These are phyloP conservation scores for Ibycter americanus DNA, from an alignment of 2,797 vertebrate species.

Conservation along the genomic window DNA sequence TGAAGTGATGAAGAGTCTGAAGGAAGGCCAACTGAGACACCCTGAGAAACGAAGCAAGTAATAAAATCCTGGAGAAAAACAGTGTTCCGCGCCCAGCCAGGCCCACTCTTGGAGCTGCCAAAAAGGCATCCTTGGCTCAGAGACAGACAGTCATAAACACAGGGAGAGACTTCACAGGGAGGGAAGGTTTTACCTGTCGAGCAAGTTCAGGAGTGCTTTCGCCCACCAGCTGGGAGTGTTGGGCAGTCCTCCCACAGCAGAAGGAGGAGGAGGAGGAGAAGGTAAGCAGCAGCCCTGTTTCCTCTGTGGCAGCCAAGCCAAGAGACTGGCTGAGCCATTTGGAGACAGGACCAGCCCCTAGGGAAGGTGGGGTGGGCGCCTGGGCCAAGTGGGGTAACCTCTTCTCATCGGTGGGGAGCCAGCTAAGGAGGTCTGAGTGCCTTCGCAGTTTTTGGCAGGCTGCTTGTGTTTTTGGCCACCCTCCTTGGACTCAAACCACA, in stretches of 20 bases:
- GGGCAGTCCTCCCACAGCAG: fast-evolving
- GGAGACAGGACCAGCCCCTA: neutral
- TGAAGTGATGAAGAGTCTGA: neutral
- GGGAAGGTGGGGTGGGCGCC: neutral
- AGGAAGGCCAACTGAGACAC: neutral
- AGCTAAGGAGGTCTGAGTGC: neutral
- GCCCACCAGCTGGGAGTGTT: neutral
- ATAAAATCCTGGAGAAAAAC: slow-evolving; percentile 34
- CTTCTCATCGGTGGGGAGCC: neutral
- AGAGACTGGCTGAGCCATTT: neutral
- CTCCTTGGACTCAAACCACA: neutral
- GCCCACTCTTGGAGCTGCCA: slow-evolving; percentile 1
- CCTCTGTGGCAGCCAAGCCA: neutral
- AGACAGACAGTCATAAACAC: neutral
- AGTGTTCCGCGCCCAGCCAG: neutral
- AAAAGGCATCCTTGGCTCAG: slow-evolving; percentile 33
- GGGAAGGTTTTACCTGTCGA: slow-evolving; percentile 4
- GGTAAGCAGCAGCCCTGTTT: neutral
- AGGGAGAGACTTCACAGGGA: slow-evolving; percentile 15
- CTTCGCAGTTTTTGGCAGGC: neutral
- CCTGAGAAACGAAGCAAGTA: neutral
- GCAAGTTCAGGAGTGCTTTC: neutral
- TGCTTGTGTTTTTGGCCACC: neutral
- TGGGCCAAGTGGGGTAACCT: neutral
- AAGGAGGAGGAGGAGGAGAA: neutral